These are phyloP conservation scores for Xestia ashworthii DNA, from an alignment of 2,888 invertebrate species.

Conservation along the genomic window DNA sequence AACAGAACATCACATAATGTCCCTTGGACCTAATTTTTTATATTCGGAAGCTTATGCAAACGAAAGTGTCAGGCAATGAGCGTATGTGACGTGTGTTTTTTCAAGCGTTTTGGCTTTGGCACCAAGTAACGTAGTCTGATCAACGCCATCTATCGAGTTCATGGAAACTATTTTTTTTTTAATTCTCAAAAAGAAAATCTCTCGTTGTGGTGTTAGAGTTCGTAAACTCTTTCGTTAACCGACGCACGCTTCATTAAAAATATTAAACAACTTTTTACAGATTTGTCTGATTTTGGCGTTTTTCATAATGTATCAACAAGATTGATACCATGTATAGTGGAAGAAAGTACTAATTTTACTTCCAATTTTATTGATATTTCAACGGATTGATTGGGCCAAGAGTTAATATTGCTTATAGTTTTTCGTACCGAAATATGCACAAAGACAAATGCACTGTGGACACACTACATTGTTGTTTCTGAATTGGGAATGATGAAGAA, in stretches of 20 bases:
- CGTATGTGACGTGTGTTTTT: no score
- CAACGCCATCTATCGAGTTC: no score
- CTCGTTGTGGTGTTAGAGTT: background rate
- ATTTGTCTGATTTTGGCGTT: background rate
- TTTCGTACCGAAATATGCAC: background rate
- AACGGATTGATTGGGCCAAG: background rate
- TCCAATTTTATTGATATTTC: background rate
- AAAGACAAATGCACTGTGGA: background rate
- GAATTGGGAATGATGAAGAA: background rate
- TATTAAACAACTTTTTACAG: background rate
- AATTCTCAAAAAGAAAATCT: no score
- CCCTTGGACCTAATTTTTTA: no score
- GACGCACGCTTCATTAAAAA: background rate
- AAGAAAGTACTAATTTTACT: no score
- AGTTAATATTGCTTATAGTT: background rate
- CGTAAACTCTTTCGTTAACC: conserved; percentile 3
- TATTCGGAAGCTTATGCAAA: no score
- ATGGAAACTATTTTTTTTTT: no score
- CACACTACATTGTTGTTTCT: background rate
- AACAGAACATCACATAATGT: no score
- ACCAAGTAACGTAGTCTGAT: no score
- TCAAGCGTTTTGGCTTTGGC: no score
- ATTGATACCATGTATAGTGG: rapidly evolving
- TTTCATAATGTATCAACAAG: background rate
- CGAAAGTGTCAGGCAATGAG: no score